These are phyloP conservation scores for Ianthella basta DNA, from an alignment of 37 sponge, comb jelly and placozoan species.

Conservation along the genomic window DNA sequence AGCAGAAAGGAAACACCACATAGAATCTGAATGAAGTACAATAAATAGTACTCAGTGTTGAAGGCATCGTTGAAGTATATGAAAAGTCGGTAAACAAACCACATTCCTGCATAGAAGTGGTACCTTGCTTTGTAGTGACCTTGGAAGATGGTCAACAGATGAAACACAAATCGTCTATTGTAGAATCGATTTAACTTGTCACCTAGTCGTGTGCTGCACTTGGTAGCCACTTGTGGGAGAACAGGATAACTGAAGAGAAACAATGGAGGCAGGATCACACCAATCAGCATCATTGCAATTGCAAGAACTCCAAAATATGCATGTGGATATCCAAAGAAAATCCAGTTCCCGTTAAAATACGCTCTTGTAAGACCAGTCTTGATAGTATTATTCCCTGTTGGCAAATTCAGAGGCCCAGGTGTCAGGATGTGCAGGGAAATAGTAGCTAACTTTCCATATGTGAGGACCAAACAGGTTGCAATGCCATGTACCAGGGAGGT, in stretches of 20 bases:
- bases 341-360: slow-evolving; percentile 2
- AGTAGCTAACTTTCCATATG: slow-evolving; percentile 11
- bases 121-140: background rate
- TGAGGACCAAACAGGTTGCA: slow-evolving; percentile 6
- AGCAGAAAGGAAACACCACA: background rate
- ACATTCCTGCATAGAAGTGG: slow-evolving; percentile 1
- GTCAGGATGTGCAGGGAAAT: slow-evolving; percentile 20
- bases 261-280: background rate
- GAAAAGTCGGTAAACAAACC: slow-evolving; percentile 14
- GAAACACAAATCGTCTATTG: background rate
- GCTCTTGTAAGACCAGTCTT: background rate
- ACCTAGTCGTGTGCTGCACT: background rate
- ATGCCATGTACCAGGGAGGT: slow-evolving; percentile 8
- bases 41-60: background rate
- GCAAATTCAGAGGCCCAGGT: background rate
- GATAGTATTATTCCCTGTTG: background rate
- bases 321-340: background rate
- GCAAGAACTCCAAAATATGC: slow-evolving; percentile 14
- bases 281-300: background rate
- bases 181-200: background rate
- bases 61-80: slow-evolving; percentile 22
- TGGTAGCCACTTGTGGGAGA: background rate
- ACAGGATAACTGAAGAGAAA: slow-evolving; percentile 12
- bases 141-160: slow-evolving; percentile 9
- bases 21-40: background rate